Conservation (phyloP, 2,113 vertebrate species). For the Aspidoscelis tigris region DNA sequence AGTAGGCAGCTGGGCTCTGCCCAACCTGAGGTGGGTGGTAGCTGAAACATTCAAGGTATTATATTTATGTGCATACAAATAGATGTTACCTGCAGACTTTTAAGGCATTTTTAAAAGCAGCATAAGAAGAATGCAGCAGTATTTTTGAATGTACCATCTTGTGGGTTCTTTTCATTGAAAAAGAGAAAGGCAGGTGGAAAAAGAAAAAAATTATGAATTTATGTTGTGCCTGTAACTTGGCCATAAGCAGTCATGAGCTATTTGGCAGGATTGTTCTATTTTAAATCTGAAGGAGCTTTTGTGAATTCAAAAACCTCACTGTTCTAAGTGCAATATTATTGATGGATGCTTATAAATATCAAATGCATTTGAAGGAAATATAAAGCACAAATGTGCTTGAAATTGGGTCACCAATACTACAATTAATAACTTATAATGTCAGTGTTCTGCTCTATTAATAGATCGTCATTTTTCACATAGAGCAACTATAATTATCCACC, state of each 20-base stretch:
- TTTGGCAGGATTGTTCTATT: not conserved
- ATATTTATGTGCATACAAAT: not conserved
- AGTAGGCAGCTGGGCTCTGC: no score
- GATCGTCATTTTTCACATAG: conserved; percentile 42
- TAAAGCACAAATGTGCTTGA: conserved; percentile 24
- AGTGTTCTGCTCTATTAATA: conserved; percentile 39
- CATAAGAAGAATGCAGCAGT: not conserved
- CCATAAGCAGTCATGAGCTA: not conserved
- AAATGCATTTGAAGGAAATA: conserved; percentile 22
- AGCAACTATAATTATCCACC: conserved; percentile 34
- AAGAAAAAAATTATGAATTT: not conserved
- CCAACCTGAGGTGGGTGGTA: no score
- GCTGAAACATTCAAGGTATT: no score
- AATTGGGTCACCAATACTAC: not conserved
- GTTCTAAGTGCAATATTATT: conserved; percentile 17
- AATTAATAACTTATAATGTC: not conserved
- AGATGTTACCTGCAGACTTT: not conserved
- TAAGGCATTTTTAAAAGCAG: not conserved
- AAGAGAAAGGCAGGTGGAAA: no score
- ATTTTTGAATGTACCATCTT: not conserved
- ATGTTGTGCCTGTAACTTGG: not conserved
- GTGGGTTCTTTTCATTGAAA: no score
- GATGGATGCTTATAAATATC: conserved; percentile 36
- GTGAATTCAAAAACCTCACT: not conserved
- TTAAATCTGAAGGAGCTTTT: conserved; percentile 13